phyloP scores from a whole-genome alignment of 2,888 invertebrate species.

The Asteroscopus sphinx region DNA sequence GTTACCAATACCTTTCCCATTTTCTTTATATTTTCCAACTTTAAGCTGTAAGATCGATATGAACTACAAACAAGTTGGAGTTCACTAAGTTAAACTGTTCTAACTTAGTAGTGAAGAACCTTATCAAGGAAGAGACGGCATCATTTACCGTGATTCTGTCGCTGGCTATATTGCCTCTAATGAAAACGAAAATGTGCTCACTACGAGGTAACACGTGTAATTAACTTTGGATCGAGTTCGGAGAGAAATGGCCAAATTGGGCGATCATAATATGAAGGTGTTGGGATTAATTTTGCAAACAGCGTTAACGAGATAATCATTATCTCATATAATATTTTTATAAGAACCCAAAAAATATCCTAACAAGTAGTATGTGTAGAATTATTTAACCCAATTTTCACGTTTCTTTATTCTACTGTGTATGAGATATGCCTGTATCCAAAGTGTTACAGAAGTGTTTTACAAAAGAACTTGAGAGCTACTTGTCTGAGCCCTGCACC shows the following conservation, averaged over 20 bases:
- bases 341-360: slow-evolving; percentile 18
- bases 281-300: slow-evolving; percentile 40
- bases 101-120: slow-evolving; percentile 28
- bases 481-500: slow-evolving; percentile 37
- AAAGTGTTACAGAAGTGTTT: slow-evolving; percentile 43
- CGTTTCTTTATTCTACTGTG: slow-evolving; percentile 21
- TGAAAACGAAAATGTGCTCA: slow-evolving; percentile 47
- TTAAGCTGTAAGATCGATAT: slow-evolving; percentile 35
- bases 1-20: slow-evolving; percentile 46
- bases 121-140: slow-evolving; percentile 40
- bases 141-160: slow-evolving; percentile 49
- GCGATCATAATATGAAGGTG: slow-evolving; percentile 41
- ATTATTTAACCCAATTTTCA: slow-evolving; percentile 15
- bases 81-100: slow-evolving; percentile 43
- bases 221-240: slow-evolving; percentile 48
- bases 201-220: slow-evolving; percentile 48
- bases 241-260: slow-evolving; percentile 48
- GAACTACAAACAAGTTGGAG: slow-evolving; percentile 50
- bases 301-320: slow-evolving; percentile 22
- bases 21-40: slow-evolving; percentile 48
- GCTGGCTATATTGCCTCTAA: slow-evolving; percentile 34
- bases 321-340: slow-evolving; percentile 23
- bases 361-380: neutral
- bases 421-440: slow-evolving; percentile 15
- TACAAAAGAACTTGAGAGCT: slow-evolving; percentile 56